phyloP scores from a whole-genome alignment of 2,797 vertebrate species.

The Dermochelys coriacea region DNA sequence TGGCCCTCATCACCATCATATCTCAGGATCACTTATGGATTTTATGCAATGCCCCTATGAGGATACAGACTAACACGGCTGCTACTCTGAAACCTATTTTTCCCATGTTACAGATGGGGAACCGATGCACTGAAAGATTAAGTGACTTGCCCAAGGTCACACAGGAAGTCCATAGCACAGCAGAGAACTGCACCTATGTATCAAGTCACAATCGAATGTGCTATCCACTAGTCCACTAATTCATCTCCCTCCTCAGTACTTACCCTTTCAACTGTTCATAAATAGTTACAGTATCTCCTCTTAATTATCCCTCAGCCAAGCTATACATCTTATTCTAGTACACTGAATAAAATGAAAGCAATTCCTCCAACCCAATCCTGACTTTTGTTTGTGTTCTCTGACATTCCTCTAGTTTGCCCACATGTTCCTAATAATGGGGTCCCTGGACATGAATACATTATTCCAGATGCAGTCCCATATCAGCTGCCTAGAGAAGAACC shows the following conservation, averaged over 20 bases:
- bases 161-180: not conserved
- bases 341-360: not conserved
- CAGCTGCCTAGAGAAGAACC: fast-evolving
- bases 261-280: not conserved
- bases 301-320: not conserved
- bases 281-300: not conserved
- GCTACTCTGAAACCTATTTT: not conserved
- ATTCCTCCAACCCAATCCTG: not conserved
- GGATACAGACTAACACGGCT: no score
- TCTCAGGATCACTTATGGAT: not conserved
- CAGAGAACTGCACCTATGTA: not conserved
- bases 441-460: not conserved
- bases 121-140: not conserved
- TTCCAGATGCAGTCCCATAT: not conserved
- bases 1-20: not conserved
- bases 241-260: not conserved
- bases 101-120: not conserved
- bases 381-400: not conserved
- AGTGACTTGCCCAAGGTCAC: not conserved
- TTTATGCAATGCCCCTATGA: not conserved
- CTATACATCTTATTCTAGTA: not conserved
- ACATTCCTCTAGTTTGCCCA: not conserved
- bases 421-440: not conserved
- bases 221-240: not conserved
- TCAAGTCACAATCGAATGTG: not conserved